These are phyloP conservation scores for Volucella inanis DNA, from an alignment of 2,888 invertebrate genomes.

Conservation along the genomic window DNA sequence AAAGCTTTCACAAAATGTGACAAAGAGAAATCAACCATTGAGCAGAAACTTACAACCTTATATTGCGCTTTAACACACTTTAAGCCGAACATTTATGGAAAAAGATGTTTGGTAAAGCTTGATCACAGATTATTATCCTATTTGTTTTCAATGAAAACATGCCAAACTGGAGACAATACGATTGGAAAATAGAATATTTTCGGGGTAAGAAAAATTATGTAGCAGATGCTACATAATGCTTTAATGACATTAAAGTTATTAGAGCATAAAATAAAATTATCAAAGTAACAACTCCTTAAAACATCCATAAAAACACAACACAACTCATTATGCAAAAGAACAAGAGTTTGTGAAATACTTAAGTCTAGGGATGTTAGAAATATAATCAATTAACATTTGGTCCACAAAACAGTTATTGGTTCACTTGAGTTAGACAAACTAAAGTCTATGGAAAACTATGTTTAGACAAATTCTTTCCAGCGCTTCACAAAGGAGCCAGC, in stretches of 20 bases:
- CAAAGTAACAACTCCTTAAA: slow-evolving; percentile 17
- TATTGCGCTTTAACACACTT: too few species aligned
- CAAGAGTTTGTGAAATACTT: slow-evolving; percentile 29
- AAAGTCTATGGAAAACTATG: slow-evolving; percentile 16
- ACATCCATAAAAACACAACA: slow-evolving; percentile 3
- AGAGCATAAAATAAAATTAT: slow-evolving; percentile 1
- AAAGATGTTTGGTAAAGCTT: too few species aligned
- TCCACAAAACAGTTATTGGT: not conserved
- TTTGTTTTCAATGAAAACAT: too few species aligned
- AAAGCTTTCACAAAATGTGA: too few species aligned
- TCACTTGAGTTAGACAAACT: not conserved
- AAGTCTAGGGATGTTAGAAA: slow-evolving; percentile 28
- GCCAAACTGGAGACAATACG: too few species aligned
- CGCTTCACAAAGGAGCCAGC: slow-evolving; percentile 35
- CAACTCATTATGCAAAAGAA: not conserved
- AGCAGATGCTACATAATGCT: not conserved
- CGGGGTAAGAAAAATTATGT: too few species aligned
- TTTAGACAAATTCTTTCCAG: slow-evolving; percentile 48
- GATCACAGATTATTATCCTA: too few species aligned
- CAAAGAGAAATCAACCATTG: too few species aligned
- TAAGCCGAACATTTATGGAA: too few species aligned
- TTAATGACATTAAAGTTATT: slow-evolving; percentile 43
- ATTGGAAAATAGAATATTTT: too few species aligned
- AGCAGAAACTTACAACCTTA: too few species aligned
- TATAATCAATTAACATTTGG: slow-evolving; percentile 18